These are phyloP conservation scores for Rhea americana DNA, from an alignment of 2,113 vertebrate species.

Conservation along the genomic window DNA sequence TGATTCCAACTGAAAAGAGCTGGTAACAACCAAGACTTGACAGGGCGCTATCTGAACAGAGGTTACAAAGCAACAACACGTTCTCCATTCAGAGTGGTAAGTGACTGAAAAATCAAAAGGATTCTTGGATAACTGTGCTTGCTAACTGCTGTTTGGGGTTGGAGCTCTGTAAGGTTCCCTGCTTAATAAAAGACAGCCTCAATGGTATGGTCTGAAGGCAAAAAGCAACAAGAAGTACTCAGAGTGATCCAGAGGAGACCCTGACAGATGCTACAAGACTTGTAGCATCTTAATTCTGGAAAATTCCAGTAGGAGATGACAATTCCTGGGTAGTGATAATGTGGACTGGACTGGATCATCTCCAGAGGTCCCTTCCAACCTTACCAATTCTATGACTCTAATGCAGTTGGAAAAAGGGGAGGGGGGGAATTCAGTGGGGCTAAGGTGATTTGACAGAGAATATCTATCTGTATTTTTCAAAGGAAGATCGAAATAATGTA, in stretches of 20 bases:
- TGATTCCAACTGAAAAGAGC: conserved; percentile 46
- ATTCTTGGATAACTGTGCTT: not conserved
- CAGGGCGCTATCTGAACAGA: not conserved
- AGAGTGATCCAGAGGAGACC: not conserved
- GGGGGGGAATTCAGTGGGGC: not conserved
- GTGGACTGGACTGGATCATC: too few species aligned
- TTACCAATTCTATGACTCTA: too few species aligned
- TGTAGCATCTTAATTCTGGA: conserved; percentile 9
- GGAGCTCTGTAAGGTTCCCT: not conserved
- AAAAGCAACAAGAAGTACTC: not conserved
- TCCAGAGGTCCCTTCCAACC: too few species aligned
- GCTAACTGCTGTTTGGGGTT: not conserved
- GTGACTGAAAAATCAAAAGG: not conserved
- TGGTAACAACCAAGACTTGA: not conserved
- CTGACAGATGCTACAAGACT: not conserved
- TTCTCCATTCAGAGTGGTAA: conserved; percentile 25
- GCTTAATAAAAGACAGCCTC: not conserved
- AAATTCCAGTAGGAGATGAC: conserved; percentile 1
- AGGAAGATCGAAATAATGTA: not conserved
- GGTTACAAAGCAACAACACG: not conserved
- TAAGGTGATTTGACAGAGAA: not conserved
- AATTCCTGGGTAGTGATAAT: not conserved
- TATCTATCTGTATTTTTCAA: not conserved
- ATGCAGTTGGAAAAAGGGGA: not conserved
- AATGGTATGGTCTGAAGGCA: fast-evolving